Evolutionary conservation across 2,113 vertebrate genomes (phyloP), one percentile per base, ranked within the genome.

Genomic region (Anhinga rufa): DNA sequence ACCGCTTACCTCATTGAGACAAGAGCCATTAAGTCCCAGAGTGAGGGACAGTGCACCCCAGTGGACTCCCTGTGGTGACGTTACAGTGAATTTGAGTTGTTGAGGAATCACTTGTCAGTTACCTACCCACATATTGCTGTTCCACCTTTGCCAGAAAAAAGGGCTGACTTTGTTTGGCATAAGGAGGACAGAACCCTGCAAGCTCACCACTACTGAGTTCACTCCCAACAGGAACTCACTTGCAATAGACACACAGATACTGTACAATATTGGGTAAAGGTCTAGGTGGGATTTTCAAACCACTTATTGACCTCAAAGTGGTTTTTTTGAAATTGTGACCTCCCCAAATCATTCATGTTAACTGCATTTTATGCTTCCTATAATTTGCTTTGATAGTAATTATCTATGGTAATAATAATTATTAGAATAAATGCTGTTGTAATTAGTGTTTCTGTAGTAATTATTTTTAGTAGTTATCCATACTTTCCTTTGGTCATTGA

Each of bases 51-150:
- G 7, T 99, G 98, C 62, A 97, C 97, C 26, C 98, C 99, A 15
- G 98, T 99, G 46, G 99, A 99, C 72, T 99, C 99, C 17, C 96
- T 99, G 49, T 99, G 99, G 99, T 98, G 99, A 86, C 98, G 99
- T 51, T 99, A 99, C 96, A 99, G 99, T 95, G 99, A 99, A 94
- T 99, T 99, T 93, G 99, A 99, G 82, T 96, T 99, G 91, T 77
- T 99, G 95, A 98, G 99, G 94, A 99, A 98, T 98, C 99, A 99
- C 66, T 98, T 99, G 75, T 97, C 99, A 17, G 98, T 99, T 49
- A 98, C 98, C 48, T 99, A 99, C 82, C 98, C 99, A 0, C 99
- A 98, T 92, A 95, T 99, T 72, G 98, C 99, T 38, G 99, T 99
- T 32, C 99, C 99, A 7, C 99, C 99, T 60, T 97, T 99, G 82